Evolutionary conservation across 1,140 invertebrate species (phyloP), one percentile per base, ranked within the genome.

Genomic region (Nasonia longicornis): DNA sequence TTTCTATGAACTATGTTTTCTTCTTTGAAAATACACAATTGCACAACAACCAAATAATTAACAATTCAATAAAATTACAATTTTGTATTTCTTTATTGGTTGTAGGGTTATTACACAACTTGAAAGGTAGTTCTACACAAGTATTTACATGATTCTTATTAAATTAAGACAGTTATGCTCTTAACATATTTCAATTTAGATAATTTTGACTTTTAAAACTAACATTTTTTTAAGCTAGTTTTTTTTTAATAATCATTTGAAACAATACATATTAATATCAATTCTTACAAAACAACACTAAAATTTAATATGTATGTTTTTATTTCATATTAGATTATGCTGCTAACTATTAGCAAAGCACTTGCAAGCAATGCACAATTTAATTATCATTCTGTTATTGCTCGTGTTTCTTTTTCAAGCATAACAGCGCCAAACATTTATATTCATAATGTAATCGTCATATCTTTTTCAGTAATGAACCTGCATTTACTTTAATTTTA

Each of bases 321-420:
- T 66, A 20, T 74, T 67, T 74, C 48, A 79, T 72, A 81, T 14
- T 80, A 75, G 64, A 82, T 69, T 84, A 85, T 85, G 86, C 87
- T 87, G 86, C 85, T 87, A 75, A 86, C 80, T 89, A 89, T 66
- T 79, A 79, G 58, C 48, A 87, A 88, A 83, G 85, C 89, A 90
- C 89, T 86, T 86, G 89, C 89, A 86, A 84, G 89, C 89, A 88
- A 88, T 89, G 89, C 89, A 90, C 89, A 83, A 66, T 66, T 85
- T 84, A 72, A 67, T 84, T 85, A 84, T 87, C 67, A 80, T 58
- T 76, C 71, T 72, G 77, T 80, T 82, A 79, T 80, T 78, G 35
- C 48, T n/a, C 63, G 69, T 75, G 73, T 73, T 82, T 82, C 3
- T 79, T 78, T 78, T 82, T 67, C 63, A 76, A 72, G 22, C 77